Base-by-base conservation (phyloP, 2,797 vertebrate genomes). In the Ambastaia sidthimunki region DNA sequence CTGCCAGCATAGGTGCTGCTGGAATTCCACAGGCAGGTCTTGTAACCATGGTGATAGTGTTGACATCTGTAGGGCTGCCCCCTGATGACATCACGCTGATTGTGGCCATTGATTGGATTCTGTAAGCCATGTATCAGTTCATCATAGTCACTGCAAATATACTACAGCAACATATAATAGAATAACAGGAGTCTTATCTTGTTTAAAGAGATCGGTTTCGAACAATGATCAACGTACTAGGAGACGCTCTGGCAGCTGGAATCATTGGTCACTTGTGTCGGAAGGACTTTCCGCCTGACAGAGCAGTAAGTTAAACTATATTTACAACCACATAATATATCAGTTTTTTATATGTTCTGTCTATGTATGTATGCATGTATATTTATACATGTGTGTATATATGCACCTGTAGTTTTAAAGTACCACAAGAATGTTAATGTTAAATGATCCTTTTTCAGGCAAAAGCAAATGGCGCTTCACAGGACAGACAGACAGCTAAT, bases 41-140 rank as follows among this genome's bases (percentile, higher is more conserved):
- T 0, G 94, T 97, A 23, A 97, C 96, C 18, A 97, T 96, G 96
- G 96, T 96, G 85, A 97, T 96, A 0, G 96, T 97, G 16, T 89
- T 97, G 23, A 97, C 96, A 0, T 97, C 96, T 0, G 96, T 97
- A 5, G 96, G 96, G 34, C 88, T 97, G 84, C 96, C 96, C 0
- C 94, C 96, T 0, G 95, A 96, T 65, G 96, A 97, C 85, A 96
- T 97, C 92, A 97, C 95, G 0, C 93, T 97, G 68, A 97, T 97
- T 4, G 91, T 97, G 19, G 94, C 96, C 0, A 93, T 96, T 0
- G 96, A 97, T 76, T 97, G 95, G 96, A 94, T 96, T 80, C 90
- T 97, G 96, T 96, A 85, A 94, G 94, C 15, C 23, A 50, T 21
- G 25, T 74, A 3, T 21, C 3, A 71, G 52, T 25, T 69, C 31